Evolutionary conservation across 2,113 vertebrate genomes (phyloP), one percentile per base, ranked within the genome.

Genomic region (Myotis lucifugus): DNA sequence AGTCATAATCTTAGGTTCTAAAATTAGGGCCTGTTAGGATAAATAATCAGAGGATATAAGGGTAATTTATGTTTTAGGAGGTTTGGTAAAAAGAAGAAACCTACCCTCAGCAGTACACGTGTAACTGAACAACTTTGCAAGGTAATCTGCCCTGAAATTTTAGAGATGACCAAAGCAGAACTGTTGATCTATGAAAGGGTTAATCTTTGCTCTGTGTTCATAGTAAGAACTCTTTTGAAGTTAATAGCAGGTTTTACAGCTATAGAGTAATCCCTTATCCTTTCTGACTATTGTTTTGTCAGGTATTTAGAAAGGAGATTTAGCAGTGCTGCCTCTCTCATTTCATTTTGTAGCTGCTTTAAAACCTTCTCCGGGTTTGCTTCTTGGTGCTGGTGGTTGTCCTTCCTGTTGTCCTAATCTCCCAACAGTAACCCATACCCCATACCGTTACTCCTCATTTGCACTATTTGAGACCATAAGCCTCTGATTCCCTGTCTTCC

Each of bases 221-320:
- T 93, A 92, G 29, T 88, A 87, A 90, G 69, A 97, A 76, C 54
- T 6, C 91, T 90, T 97, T 97, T 98, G 95, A 96, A 97, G 96
- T 96, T 98, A 97, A 97, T 95, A 97, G 88, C 92, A 96, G 97
- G 96, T 95, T 98, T 97, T 86, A 88, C 54, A 90, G 96, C 91
- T 94, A 15, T 46, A 42, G 86, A 92, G 29, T 97, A 97, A 98
- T 97, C 94, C 92, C 90, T 78, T 92, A 84, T 92, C 83, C 96
- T 94, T 77, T 96, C 70, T 92, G 94, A 84, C 92, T 95, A 54
- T 87, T 85, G 69, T 93, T 95, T 92, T 92, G 91, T 97, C 85
- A 96, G 91, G 94, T 93, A 97, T 87, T 85, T 95, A 21, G 84
- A 17, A 92, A 50, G 86, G 91, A 95, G 93, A 86, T 70, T 89